Evolutionary conservation across 2,113 vertebrate genomes (phyloP).

Genomic region (Pangasianodon hypophthalmus): DNA sequence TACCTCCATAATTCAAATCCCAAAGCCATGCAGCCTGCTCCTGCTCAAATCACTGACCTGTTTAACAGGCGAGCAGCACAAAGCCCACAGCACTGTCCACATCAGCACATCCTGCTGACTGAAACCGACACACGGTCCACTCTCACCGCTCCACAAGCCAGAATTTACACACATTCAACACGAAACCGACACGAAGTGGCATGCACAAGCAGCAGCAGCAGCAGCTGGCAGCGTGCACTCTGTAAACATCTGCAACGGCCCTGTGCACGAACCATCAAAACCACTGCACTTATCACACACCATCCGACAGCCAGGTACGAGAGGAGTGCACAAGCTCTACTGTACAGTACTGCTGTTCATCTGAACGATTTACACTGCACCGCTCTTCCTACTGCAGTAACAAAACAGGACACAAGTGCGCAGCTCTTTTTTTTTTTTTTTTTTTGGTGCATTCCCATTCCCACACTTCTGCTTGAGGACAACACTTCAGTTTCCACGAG

Average conservation of each 20-base stretch:
- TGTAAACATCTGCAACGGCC: not conserved
- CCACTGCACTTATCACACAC: not conserved
- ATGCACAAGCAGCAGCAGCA: not conserved
- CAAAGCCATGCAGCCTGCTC: constrained; percentile 93
- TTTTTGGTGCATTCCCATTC: constrained; percentile 19
- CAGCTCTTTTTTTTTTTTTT: not conserved
- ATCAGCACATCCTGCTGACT: not conserved
- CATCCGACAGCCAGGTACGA: too few relatives aligned
- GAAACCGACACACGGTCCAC: not conserved
- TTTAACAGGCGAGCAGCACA: not conserved
- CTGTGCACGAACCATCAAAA: not conserved
- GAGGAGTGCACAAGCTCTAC: too few relatives aligned
- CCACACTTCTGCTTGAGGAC: not conserved
- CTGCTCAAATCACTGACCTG: constrained; percentile 78
- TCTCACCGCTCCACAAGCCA: not conserved
- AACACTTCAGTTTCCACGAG: constrained; percentile 51
- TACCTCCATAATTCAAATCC: constrained; percentile 99
- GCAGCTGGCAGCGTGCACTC: not conserved
- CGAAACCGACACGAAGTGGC: too few relatives aligned
- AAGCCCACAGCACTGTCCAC: not conserved
- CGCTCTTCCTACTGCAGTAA: not conserved
- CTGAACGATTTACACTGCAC: not conserved
- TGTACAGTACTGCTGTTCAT: too few relatives aligned
- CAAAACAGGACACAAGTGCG: not conserved
- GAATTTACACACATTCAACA: not conserved